Base-by-base conservation (phyloP, 2,113 vertebrate genomes). In the Antechinus flavipes region DNA sequence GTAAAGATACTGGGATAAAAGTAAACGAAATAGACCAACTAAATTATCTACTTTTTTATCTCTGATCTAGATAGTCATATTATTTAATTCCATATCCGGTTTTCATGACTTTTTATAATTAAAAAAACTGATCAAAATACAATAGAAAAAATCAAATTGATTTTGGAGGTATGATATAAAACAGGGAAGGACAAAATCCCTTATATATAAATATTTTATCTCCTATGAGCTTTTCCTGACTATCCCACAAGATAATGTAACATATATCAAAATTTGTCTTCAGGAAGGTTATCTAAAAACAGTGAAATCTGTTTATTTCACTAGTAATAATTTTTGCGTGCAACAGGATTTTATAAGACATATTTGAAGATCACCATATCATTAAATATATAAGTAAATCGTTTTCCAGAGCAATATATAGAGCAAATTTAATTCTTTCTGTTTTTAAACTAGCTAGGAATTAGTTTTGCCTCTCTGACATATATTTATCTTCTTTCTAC, bases 401-500 rank as follows among this genome's bases (percentile, higher is more conserved):
- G 55, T 93, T 96, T 90, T 94, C 42, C 93, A 35, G 50, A 93
- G 94, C 22, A 68, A 90, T 30, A 92, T 68, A 96, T 84, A 84
- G n/a, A n/a, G 91, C 68, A 25, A 91, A 42, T 53, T 90, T 93
- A 26, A 53, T 54, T 93, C 8, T 93, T 76, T 76, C 26, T 93
- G 46, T 56, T 92, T 95, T 90, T 94, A 92, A 96, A 93, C 30
- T 27, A 61, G 46, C 12, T 42, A 25, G 14, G 54, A 27, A 6
- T 49, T 8, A 0, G 0, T 23, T 14, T 54, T 94, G 30, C 61
- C 92, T 76, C 12, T n/a, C 46, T 22, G 90, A 93, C 52, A 90
- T 68, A 91, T 93, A 94, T 14, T 26, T 35, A 26, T 91, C 6
- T 92, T 52, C 52, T 25, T 90, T 94, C 76, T 8, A 22, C 49